Conservation (phyloP, 1,140 invertebrate genomes). For the Drosophila littoralis region DNA sequence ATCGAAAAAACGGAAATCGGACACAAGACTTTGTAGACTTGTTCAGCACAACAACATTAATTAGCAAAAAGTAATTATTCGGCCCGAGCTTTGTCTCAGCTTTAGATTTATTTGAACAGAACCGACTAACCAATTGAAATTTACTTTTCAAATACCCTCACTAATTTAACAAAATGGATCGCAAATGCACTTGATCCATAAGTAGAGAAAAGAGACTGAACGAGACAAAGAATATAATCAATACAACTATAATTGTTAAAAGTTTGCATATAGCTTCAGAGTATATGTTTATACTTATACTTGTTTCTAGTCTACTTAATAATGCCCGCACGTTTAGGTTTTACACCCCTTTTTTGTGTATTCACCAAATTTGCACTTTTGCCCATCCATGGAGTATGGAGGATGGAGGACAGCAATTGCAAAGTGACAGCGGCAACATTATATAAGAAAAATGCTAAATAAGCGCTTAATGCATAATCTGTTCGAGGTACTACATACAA, state of each 20-base stretch:
- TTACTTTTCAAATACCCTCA: constrained; percentile 33
- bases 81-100: constrained; percentile 13
- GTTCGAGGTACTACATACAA: constrained; percentile 53
- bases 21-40: constrained; percentile 43
- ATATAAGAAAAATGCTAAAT: constrained; percentile 82
- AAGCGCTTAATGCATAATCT: constrained; percentile 83
- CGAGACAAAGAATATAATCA: no score
- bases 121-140: constrained; percentile 43
- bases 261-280: no score
- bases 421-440: constrained; percentile 58
- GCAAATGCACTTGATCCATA: background rate
- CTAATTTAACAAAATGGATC: no score
- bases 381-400: constrained; percentile 12
- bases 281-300: background rate
- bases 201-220: background rate
- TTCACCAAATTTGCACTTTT: constrained; percentile 24
- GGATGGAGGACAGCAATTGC: constrained; percentile 34
- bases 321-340: constrained; percentile 12
- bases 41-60: constrained; percentile 77
- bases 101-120: constrained; percentile 47
- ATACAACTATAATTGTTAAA: no score
- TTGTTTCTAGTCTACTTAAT: constrained; percentile 12
- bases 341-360: constrained; percentile 36
- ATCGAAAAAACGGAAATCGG: constrained; percentile 21
- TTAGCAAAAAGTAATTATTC: constrained; percentile 75